Base-by-base conservation (phyloP, 2,888 invertebrate genomes). In the Stratiomys singularior region DNA sequence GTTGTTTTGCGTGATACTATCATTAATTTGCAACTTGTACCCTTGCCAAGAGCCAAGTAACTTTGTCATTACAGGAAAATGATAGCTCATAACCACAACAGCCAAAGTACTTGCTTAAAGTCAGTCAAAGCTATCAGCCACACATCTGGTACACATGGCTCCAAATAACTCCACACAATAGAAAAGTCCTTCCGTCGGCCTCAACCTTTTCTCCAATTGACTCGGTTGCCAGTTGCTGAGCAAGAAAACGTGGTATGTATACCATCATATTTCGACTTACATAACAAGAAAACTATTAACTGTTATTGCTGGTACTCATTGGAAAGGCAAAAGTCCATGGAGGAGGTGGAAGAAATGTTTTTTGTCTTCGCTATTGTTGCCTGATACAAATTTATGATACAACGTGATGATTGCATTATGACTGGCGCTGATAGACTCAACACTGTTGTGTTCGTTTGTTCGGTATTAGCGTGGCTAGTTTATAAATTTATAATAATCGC, bases 401-500 rank as follows among this genome's bases (percentile, higher is more conserved):
- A 47, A 69, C 46, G 69, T 69, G 69, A 69, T 69, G 69, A 69
- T 69, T 69, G 69, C 47, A 69, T 69, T 69, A 47, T 21, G 47
- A 25, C 9, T 1, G 27, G 47, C 9, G 3, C 21, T 46, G 47
- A 11, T 25, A n/a, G 11, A 25, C 60, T 25, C 18, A 4, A 25
- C 25, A 0, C 23, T 60, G 25, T 7, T 11, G 3, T 28, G 47
- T 25, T 47, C 46, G 46, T 69, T 46, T 47, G 25, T 47, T 47
- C 69, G 47, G 47, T 69, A 69, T 23, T 44, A 66, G 37, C 37
- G 46, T 69, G 69, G 69, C 47, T 69, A 46, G 69, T 69, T 46
- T 25, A 69, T 69, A 69, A 69, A 69, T 69, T 69, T 15, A 47
- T 25, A 47, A 46, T 69, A 25, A 69, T 69, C 3, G 46, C 46